Conservation (phyloP, 2,888 invertebrate species). For the Aquatica leii region DNA sequence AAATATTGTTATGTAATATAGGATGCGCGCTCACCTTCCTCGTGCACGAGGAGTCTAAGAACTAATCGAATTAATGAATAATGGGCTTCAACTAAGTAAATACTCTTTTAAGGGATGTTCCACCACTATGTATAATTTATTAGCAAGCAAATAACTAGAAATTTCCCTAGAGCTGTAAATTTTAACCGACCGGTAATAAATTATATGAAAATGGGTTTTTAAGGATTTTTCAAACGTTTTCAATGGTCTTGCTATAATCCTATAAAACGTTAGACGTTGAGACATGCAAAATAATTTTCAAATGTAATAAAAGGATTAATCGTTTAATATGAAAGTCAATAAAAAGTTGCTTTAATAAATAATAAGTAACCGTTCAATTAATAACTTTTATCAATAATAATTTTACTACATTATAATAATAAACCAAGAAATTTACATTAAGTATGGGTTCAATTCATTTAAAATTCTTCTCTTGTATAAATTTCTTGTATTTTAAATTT, state of each 20-base stretch:
- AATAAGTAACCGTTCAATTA: too few relatives aligned
- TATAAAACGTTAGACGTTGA: background rate
- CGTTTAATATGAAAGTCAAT: too few relatives aligned
- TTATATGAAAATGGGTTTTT: conserved; percentile 10
- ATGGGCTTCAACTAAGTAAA: conserved; percentile 9
- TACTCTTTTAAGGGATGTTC: conserved; percentile 16
- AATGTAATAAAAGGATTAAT: too few relatives aligned
- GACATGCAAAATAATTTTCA: too few relatives aligned
- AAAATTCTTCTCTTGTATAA: too few relatives aligned
- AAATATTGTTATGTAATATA: conserved; percentile 39
- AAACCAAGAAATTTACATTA: too few relatives aligned
- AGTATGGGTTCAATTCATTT: too few relatives aligned
- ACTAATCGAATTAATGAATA: conserved; percentile 27
- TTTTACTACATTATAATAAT: too few relatives aligned
- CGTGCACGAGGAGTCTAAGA: conserved; percentile 24
- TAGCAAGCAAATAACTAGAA: conserved; percentile 1
- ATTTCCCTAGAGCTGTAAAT: conserved; percentile 11
- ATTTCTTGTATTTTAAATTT: too few relatives aligned
- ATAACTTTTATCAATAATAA: too few relatives aligned
- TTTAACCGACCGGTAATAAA: conserved; percentile 2
- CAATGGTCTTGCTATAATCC: background rate
- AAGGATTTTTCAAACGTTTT: background rate
- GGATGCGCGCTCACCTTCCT: conserved; percentile 43
- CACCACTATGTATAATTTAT: conserved; percentile 5
- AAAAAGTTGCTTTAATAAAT: too few relatives aligned